Conservation (phyloP, 2,888 invertebrate species). For the Gerosis bhagava region DNA sequence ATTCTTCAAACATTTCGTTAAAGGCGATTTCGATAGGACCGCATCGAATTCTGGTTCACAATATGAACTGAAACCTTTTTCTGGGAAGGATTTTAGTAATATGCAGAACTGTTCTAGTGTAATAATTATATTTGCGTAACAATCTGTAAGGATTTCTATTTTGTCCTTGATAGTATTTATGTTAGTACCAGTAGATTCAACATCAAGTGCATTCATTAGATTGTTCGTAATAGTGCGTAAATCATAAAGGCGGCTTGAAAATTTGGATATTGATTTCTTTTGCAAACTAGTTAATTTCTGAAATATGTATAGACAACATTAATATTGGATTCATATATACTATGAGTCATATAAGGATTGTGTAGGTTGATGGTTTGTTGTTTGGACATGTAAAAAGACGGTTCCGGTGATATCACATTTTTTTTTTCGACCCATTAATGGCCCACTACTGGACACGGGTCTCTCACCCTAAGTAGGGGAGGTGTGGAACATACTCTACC, state of each 20-base stretch:
- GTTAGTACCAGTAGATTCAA: constrained; percentile 49
- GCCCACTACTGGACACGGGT: too few relatives aligned
- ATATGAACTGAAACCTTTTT: constrained; percentile 43
- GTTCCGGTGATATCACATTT: too few relatives aligned
- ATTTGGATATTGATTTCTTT: constrained; percentile 83
- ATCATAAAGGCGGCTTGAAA: constrained; percentile 80
- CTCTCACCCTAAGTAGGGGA: too few relatives aligned
- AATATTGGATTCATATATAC: too few relatives aligned
- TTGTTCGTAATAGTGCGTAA: constrained; percentile 74
- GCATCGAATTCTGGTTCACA: constrained; percentile 62
- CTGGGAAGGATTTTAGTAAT: constrained; percentile 81
- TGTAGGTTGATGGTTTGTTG: too few relatives aligned
- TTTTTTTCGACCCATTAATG: too few relatives aligned
- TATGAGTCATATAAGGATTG: too few relatives aligned
- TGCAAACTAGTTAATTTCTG: constrained; percentile 85
- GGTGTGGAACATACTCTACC: too few relatives aligned
- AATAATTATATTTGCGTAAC: constrained; percentile 74
- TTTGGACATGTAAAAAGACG: too few relatives aligned
- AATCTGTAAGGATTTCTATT: constrained; percentile 64
- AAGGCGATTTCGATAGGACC: constrained; percentile 58
- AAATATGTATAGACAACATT: constrained; percentile 40
- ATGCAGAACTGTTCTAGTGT: constrained; percentile 86
- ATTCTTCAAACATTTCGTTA: constrained; percentile 62
- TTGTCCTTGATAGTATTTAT: constrained; percentile 57
- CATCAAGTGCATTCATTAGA: constrained; percentile 56